These are phyloP conservation scores for Zaprionus lineosus DNA, from an alignment of 2,888 invertebrate species.

Conservation along the genomic window DNA sequence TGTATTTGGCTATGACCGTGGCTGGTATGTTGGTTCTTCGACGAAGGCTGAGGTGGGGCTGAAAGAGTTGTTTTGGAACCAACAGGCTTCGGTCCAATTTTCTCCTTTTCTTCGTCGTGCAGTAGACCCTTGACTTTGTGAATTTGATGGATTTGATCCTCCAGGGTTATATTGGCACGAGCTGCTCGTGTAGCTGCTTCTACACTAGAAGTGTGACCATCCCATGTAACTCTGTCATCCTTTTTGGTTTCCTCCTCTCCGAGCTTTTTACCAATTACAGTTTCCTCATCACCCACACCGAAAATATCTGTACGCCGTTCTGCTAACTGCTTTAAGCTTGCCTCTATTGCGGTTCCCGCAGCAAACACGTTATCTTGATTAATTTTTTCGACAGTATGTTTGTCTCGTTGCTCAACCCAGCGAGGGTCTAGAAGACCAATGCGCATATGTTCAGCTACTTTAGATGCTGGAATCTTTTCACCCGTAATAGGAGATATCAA, in stretches of 20 bases:
- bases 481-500: constrained; percentile 99
- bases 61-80: constrained; percentile 78
- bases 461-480: constrained; percentile 97
- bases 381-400: constrained; percentile 95
- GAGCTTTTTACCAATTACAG: constrained; percentile 99
- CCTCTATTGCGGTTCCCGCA: constrained; percentile 94
- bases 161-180: constrained; percentile 96
- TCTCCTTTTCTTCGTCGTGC: constrained; percentile 98
- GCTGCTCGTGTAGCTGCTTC: constrained; percentile 97
- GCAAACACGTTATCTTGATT: constrained; percentile 89
- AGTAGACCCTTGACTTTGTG: constrained; percentile 96
- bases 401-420: constrained; percentile 98
- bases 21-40: constrained; percentile 50
- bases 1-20: constrained; percentile 44
- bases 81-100: constrained; percentile 95
- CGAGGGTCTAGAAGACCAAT: constrained; percentile 97
- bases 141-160: constrained; percentile 98
- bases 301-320: constrained; percentile 99
- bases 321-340: constrained; percentile 96
- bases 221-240: constrained; percentile 98
- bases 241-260: constrained; percentile 93
- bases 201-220: constrained; percentile 98
- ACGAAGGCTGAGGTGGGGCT: constrained; percentile 79
- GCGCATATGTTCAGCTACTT: constrained; percentile 98
- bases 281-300: constrained; percentile 99